Evolutionary conservation across 2,888 invertebrate genomes (phyloP), one percentile per base, ranked within the genome.

Genomic region (Dichetophora obliterata): DNA sequence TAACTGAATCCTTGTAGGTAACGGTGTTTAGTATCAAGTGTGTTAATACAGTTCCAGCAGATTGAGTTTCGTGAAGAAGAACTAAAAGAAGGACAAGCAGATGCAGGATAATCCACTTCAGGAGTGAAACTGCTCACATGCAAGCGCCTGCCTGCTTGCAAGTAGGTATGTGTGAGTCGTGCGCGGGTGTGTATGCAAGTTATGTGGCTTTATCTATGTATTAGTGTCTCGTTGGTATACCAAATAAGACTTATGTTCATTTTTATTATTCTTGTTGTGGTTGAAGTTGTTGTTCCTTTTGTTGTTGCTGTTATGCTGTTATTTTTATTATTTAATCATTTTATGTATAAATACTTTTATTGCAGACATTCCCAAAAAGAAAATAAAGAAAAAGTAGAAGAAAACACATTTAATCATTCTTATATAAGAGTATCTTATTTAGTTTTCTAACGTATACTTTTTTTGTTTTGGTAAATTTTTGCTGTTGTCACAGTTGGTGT

Each of bases 201-300:
- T 22, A 22, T 66, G 66, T 19, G 19, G n/a, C 19, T 37, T 16
- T 66, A 22, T 22, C 22, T 19, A 6, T 54, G n/a, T 54, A 54
- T 19, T n/a, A 54, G 22, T 54, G n/a, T 54, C 54, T 54, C 19
- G n/a, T 54, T 63, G 34, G 63, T 63, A 31, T 19, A 31, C 63
- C 63, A 34, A 27, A 34, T 50, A 59, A 59, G 72, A 59, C 61
- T 59, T 72, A 72, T 72, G 61, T 43, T 43, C 48, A 72, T 61
- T 61, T 54, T 48, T 43, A 72, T 59, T 43, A 3, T 22, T 37
- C 5, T 8, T 63, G 34, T 63, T 34, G 16, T 31, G 14, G 24
- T 66, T 27, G 8, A 4, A 4, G 31, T 31, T 4, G 31, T 31
- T 31, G 31, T 31, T 4, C 3, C 5, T 31, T 5, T 4, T 31